These are phyloP conservation scores for Daubentonia madagascariensis DNA, from an alignment of 2,113 vertebrate species.

Conservation along the genomic window DNA sequence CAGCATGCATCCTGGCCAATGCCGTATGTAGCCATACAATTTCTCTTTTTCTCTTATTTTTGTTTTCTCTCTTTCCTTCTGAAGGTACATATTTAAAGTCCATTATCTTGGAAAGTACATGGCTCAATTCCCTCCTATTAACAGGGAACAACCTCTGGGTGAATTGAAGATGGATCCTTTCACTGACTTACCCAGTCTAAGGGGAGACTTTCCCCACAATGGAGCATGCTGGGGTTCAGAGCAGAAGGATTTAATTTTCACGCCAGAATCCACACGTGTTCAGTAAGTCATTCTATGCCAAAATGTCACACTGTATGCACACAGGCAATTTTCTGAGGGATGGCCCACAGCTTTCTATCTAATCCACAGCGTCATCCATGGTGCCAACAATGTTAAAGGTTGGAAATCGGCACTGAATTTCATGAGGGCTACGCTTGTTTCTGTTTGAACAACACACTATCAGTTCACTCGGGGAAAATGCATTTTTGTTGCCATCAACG, in stretches of 20 bases:
- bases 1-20: not conserved
- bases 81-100: too few relatives aligned
- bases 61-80: not conserved
- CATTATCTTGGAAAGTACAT: not conserved
- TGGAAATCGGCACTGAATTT: rapidly evolving
- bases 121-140: not conserved
- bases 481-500: not conserved
- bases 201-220: rapidly evolving
- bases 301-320: not conserved
- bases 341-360: not conserved
- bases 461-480: not conserved
- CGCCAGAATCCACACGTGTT: not conserved
- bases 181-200: too few relatives aligned
- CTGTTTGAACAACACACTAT: not conserved
- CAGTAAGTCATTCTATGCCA: rapidly evolving
- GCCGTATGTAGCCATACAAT: rapidly evolving
- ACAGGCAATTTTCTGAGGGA: not conserved
- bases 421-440: too few relatives aligned
- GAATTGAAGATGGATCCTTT: not conserved
- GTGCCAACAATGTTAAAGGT: rapidly evolving
- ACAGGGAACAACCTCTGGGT: not conserved
- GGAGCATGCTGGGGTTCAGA: rapidly evolving
- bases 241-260: not conserved
- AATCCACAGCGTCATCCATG: not conserved
- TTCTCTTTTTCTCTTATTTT: not conserved